A percentile compares a stretch with the other conserved stretches of the same genome.
Evolutionary conservation across 2,113 vertebrate species (phyloP).

Genomic region (Paedocypris sp.): DNA sequence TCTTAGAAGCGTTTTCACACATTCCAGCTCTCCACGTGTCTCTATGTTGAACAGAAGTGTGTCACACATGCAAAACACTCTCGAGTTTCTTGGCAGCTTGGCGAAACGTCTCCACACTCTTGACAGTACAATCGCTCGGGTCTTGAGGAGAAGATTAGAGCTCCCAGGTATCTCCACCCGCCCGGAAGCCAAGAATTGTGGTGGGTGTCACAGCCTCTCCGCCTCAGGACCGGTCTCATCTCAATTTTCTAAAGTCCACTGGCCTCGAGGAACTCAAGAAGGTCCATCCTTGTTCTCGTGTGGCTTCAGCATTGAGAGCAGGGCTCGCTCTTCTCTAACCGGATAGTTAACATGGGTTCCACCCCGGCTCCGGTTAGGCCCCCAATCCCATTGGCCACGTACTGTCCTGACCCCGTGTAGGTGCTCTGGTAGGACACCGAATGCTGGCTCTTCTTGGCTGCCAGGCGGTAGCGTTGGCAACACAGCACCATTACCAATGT

Average conservation of each 20-base stretch:
- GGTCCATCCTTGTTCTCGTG: no score
- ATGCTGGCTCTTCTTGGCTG: slow-evolving; percentile 89
- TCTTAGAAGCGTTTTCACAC: background rate
- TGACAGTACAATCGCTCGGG: slow-evolving; percentile 31
- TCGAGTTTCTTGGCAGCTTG: background rate
- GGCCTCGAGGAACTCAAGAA: no score
- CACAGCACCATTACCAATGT: slow-evolving; percentile 83
- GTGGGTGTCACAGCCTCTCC: slow-evolving; percentile 2
- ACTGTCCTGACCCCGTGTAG: slow-evolving; percentile 45
- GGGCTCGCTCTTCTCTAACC: slow-evolving; percentile 81
- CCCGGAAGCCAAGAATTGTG: slow-evolving; percentile 25
- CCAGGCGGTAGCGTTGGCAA: slow-evolving; percentile 92
- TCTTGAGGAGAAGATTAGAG: slow-evolving; percentile 30
- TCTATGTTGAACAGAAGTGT: background rate
- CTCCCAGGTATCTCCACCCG: no score
- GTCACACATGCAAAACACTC: slow-evolving; percentile 6
- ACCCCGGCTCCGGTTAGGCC: slow-evolving; percentile 58
- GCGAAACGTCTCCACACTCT: slow-evolving; percentile 5
- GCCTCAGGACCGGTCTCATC: no score
- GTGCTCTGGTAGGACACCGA: slow-evolving; percentile 84
- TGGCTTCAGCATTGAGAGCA: slow-evolving; percentile 70
- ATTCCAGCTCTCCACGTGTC: background rate
- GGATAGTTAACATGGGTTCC: slow-evolving; percentile 89
- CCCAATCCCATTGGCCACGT: slow-evolving; percentile 63
- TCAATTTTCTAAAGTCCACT: no score